Evolutionary conservation across 30 jellyfish, hydroid and myxozoan genomes (phyloP).

Genomic region (Aurelia coerulea): DNA sequence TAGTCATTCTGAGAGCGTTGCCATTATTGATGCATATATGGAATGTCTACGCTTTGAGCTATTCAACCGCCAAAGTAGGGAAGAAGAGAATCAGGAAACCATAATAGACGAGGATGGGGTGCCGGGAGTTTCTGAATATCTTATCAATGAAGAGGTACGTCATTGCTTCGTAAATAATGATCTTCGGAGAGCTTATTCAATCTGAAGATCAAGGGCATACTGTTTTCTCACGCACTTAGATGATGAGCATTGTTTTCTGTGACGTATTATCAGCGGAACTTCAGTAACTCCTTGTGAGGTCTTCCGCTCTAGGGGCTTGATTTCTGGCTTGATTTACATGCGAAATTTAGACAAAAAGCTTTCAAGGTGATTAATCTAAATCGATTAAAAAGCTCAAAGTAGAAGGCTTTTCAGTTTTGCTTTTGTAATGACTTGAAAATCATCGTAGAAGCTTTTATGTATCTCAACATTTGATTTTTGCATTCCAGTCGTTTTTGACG

Average conservation of each 20-base stretch:
- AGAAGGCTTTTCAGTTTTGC: background rate
- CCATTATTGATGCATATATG: slow-evolving; percentile 68
- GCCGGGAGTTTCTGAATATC: slow-evolving; percentile 6
- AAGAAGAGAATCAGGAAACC: background rate
- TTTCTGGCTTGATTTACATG: too few relatives aligned
- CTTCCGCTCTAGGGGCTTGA: too few relatives aligned
- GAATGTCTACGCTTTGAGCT: slow-evolving; percentile 69
- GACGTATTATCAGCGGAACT: background rate
- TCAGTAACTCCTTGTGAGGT: too few relatives aligned
- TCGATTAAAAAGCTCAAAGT: background rate
- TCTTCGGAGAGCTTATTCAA: too few relatives aligned
- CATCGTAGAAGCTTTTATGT: background rate
- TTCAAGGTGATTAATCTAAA: too few relatives aligned
- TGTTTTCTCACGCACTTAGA: too few relatives aligned
- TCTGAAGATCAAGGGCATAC: too few relatives aligned
- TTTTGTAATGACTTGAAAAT: background rate
- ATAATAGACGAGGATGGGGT: background rate
- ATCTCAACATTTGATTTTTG: too few relatives aligned
- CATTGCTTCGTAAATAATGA: background rate
- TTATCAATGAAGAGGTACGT: slow-evolving; percentile 47
- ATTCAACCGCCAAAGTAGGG: slow-evolving; percentile 1
- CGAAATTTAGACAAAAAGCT: too few relatives aligned
- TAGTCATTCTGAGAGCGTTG: slow-evolving; percentile 56
- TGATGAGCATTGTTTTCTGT: slow-evolving; percentile 6
- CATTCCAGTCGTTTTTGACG: too few relatives aligned